phyloP scores from a whole-genome alignment of 2,113 vertebrate species.

The Alosa alosa region DNA sequence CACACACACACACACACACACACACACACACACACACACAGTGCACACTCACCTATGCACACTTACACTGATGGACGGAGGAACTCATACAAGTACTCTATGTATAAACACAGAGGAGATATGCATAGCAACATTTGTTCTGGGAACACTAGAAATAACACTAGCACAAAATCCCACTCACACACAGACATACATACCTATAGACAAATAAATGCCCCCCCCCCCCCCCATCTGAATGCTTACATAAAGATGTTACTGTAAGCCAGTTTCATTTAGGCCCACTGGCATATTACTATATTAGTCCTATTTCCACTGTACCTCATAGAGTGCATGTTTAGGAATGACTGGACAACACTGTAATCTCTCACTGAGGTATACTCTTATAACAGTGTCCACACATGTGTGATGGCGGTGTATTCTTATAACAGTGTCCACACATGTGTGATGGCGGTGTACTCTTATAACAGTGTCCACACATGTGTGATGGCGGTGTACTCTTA shows the following conservation, averaged over 20 bases:
- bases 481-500: no score
- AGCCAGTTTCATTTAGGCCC: background rate
- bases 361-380: background rate
- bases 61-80: background rate
- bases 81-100: background rate
- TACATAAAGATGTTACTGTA: background rate
- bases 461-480: no score
- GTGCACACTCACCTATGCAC: background rate
- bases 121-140: background rate
- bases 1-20: no score
- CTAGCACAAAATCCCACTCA: background rate
- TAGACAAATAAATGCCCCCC: background rate
- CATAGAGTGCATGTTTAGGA: background rate
- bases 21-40: no score
- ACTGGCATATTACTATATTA: background rate
- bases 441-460: background rate
- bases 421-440: background rate
- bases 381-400: no score
- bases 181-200: background rate
- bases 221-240: background rate
- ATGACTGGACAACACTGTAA: background rate
- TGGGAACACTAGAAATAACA: background rate
- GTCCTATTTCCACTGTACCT: background rate
- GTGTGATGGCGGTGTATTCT: background rate
- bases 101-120: background rate